Evolutionary conservation across 2,797 vertebrate genomes (phyloP), one percentile per base, ranked within the genome.

Genomic region (Heliangelus exortis): DNA sequence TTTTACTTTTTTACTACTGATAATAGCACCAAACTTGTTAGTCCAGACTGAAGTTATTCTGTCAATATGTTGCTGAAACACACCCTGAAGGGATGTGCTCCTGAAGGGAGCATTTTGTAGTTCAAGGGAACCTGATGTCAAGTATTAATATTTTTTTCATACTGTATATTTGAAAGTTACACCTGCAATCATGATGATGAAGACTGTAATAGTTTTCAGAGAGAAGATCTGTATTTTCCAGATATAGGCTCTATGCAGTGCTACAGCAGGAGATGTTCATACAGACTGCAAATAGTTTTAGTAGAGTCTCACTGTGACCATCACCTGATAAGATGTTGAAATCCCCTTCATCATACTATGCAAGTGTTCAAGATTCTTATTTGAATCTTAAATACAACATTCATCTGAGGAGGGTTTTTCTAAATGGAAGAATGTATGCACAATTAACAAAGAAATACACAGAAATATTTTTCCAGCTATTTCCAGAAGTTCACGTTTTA

Each of bases 51-150:
- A 50, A 88, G 62, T 61, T 90, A 25, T 77, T 81, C 78, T 87
- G 36, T 93, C 91, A 93, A 80, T 45, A 43, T 66, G 67, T 29
- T 93, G 23, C 43, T 83, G 88, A 94, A 96, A 95, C 51, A 93
- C 34, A 84, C 34, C 73, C 79, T 59, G 81, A 94, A 94, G 92
- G 76, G 65, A 96, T 41, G 5, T 41, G 39, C 39, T 41, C 73
- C 79, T 59, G 81, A 94, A 94, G 92, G 76, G 62, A 96, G 31
- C 3, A 1, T 85, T 91, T 90, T 82, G 66, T 90, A 77, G 75
- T 90, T 93, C 81, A 80, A 47, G 72, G 61, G 34, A 86, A 26
- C 33, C 75, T 95, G 50, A 63, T 61, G 57, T 82, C 90, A 90
- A 79, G 26, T 25, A 83, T 81, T 89, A 90, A 63, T n/a, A 73